Percentiles rank a stretch among this genome's conserved stretches.
phyloP scores from a whole-genome alignment of 2,797 vertebrate genomes.

The Argya squamiceps region DNA sequence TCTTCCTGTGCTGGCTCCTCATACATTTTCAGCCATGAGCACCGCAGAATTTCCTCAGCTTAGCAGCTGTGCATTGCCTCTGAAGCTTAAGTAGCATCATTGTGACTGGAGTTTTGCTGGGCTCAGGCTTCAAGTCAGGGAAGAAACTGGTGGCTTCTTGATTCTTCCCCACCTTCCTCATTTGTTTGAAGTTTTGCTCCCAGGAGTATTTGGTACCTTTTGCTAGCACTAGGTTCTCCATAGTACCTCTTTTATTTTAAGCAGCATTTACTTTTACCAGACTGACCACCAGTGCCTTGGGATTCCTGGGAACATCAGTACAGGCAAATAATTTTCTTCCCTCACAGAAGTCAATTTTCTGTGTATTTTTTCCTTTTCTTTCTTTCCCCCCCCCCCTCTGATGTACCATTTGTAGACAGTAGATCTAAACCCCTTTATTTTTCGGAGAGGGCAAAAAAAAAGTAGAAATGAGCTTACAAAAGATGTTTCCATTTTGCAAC shows the following conservation, averaged over 20 bases:
- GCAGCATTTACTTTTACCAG: neutral
- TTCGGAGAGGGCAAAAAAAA: rapidly evolving
- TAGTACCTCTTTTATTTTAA: neutral
- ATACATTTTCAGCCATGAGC: neutral
- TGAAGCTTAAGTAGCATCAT: neutral
- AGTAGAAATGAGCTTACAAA: neutral
- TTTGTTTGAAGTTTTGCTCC: neutral
- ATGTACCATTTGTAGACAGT: neutral
- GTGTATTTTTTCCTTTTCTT: too few relatives aligned
- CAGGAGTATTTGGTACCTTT: neutral
- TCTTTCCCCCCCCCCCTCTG: rapidly evolving
- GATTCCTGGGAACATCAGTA: neutral
- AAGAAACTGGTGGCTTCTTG: neutral
- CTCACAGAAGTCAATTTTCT: neutral
- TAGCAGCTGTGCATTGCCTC: neutral
- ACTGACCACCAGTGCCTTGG: neutral
- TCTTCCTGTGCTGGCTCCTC: neutral
- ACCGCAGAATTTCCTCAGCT: neutral
- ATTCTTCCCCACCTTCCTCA: neutral
- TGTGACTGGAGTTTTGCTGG: neutral
- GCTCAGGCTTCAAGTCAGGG: neutral
- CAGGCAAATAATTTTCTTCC: neutral
- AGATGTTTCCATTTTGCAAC: neutral
- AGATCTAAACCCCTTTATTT: neutral
- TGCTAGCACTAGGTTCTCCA: neutral